These are phyloP conservation scores for Acleris laterana DNA, from an alignment of 2,888 invertebrate species.

Conservation along the genomic window DNA sequence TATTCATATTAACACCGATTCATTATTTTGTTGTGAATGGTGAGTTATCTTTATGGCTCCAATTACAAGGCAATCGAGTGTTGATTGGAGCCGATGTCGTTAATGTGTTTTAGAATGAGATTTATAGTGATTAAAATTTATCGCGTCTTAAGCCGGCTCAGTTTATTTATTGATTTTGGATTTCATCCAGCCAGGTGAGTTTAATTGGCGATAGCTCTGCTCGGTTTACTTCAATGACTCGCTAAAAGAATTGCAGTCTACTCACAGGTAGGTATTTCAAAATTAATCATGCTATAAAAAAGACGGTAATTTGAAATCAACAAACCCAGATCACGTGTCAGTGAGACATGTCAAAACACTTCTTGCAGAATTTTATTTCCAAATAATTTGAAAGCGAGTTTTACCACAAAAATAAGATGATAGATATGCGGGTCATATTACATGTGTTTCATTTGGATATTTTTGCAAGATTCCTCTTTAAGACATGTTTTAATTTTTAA, in stretches of 20 bases:
- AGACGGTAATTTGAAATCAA: no score
- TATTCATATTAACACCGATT: conserved; percentile 31
- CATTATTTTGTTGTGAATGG: conserved; percentile 33
- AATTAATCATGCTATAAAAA: no score
- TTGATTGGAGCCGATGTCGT: conserved; percentile 29
- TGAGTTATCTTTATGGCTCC: conserved; percentile 31
- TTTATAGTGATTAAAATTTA: conserved; percentile 28
- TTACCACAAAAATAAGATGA: no score
- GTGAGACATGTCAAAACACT: no score
- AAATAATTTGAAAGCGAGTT: no score
- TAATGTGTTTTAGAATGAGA: conserved; percentile 30
- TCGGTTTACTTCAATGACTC: not conserved
- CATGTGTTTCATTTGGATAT: no score
- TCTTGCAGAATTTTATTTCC: no score
- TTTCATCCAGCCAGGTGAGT: conserved; percentile 10
- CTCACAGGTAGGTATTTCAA: no score
- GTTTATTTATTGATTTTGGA: conserved; percentile 24
- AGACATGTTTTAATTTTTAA: no score
- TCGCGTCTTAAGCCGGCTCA: conserved; percentile 16
- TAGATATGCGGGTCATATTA: no score
- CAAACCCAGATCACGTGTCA: no score
- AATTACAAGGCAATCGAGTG: conserved; percentile 34
- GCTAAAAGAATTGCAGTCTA: not conserved
- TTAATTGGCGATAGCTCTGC: conserved; percentile 1
- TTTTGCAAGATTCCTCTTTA: no score